Percentiles rank a stretch among this genome's conserved stretches.
phyloP scores from a whole-genome alignment of 2,797 vertebrate genomes.

The Mormyrops attenuatus region DNA sequence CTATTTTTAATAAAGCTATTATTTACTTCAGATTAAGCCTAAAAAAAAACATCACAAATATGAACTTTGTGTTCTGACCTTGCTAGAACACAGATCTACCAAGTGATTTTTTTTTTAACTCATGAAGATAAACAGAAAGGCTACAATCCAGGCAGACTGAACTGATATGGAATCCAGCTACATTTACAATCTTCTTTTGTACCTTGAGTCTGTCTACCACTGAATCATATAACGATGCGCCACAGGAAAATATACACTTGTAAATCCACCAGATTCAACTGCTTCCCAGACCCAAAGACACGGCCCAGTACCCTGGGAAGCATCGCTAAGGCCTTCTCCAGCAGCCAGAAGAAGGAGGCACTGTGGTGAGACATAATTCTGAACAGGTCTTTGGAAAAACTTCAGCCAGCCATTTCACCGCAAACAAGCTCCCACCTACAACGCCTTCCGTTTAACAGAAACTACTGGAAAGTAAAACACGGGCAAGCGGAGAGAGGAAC shows the following conservation, averaged over 20 bases:
- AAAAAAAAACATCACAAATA: not conserved
- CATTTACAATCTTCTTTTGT: not conserved
- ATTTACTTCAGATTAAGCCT: not conserved
- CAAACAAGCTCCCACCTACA: not conserved
- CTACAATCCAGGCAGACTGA: not conserved
- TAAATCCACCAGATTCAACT: not conserved
- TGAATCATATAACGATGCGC: not conserved
- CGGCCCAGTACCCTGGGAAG: not conserved
- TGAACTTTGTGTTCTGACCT: not conserved
- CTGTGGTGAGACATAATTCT: not conserved
- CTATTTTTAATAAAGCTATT: conserved; percentile 1
- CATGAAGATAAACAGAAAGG: not conserved
- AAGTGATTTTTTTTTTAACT: not conserved
- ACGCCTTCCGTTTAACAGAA: not conserved
- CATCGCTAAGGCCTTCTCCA: not conserved
- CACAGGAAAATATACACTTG: not conserved
- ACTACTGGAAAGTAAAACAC: conserved; percentile 12
- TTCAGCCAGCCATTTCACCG: not conserved
- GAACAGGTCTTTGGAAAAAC: not conserved
- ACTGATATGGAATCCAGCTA: not conserved
- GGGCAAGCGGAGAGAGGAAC: not conserved
- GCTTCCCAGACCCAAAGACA: not conserved
- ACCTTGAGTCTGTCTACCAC: not conserved
- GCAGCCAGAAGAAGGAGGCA: not conserved
- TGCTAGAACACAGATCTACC: not conserved